phyloP scores from a whole-genome alignment of 30 jellyfish, hydroid and myxozoan genomes.

The Morbakka virulenta region DNA sequence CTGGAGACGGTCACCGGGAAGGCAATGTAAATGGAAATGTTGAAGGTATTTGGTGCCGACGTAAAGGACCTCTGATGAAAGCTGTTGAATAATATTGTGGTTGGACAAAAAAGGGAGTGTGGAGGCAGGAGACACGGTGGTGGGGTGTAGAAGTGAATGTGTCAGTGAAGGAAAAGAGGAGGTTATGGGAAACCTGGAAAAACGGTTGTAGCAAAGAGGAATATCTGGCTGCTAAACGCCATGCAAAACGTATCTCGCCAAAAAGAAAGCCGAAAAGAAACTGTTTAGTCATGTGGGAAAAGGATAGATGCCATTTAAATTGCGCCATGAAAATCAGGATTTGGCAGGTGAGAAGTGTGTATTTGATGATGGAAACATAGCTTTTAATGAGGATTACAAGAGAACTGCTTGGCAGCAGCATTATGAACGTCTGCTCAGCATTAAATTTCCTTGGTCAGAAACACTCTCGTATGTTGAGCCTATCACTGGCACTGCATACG shows the following conservation, averaged over 20 bases:
- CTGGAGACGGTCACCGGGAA: background rate
- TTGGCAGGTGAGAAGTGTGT: background rate
- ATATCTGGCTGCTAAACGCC: background rate
- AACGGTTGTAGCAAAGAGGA: background rate
- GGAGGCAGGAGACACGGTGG: background rate
- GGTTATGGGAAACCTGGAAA: background rate
- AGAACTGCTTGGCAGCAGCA: slow-evolving; percentile 11
- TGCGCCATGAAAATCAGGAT: background rate
- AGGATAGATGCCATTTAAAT: too few relatives aligned
- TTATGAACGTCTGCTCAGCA: slow-evolving; percentile 11
- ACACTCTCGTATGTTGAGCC: background rate
- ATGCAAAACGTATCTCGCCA: background rate
- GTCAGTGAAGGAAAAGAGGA: background rate
- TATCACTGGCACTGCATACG: background rate
- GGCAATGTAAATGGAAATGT: background rate
- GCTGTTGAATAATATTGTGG: background rate
- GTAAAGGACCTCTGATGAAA: background rate
- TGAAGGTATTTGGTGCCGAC: background rate
- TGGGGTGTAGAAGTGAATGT: background rate
- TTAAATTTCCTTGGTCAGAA: background rate
- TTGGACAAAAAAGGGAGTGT: background rate
- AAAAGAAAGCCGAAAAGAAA: background rate
- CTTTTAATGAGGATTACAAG: background rate
- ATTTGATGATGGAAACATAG: background rate
- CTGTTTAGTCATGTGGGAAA: background rate